phyloP scores from a whole-genome alignment of 2,888 invertebrate species.

The Chouioia cunea region DNA sequence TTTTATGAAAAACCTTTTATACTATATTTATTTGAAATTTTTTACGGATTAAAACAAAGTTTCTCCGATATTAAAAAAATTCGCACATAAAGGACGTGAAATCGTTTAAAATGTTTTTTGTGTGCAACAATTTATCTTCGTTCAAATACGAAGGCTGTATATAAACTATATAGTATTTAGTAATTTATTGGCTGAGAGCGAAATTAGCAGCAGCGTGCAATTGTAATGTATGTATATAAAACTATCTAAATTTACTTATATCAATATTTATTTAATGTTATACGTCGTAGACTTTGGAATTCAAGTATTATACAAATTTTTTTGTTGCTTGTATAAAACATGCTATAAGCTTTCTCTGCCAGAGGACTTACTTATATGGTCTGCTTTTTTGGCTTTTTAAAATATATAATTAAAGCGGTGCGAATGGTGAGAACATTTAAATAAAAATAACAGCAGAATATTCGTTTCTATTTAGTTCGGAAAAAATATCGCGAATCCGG shows the following conservation, averaged over 20 bases:
- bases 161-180: constrained; percentile 20
- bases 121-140: background rate
- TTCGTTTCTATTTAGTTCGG: too few relatives aligned
- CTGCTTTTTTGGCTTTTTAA: constrained; percentile 57
- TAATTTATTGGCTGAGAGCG: constrained; percentile 23
- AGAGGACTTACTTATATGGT: constrained; percentile 3
- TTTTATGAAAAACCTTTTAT: too few relatives aligned
- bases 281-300: background rate
- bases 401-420: constrained; percentile 56
- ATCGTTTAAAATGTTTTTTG: background rate
- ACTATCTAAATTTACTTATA: constrained; percentile 17
- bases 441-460: too few relatives aligned
- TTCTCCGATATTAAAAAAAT: too few relatives aligned
- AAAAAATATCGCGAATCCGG: too few relatives aligned
- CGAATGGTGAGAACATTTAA: background rate
- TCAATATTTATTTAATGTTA: constrained; percentile 10
- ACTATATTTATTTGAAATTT: too few relatives aligned
- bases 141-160: constrained; percentile 8
- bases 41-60: too few relatives aligned
- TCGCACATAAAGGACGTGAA: too few relatives aligned
- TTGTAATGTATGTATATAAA: constrained; percentile 17
- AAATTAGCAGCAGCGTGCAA: background rate
- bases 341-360: constrained; percentile 32
- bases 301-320: constrained; percentile 3
- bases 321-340: constrained; percentile 1